Conservation (phyloP, 2,888 invertebrate genomes). For the Itoplectis maculator region DNA sequence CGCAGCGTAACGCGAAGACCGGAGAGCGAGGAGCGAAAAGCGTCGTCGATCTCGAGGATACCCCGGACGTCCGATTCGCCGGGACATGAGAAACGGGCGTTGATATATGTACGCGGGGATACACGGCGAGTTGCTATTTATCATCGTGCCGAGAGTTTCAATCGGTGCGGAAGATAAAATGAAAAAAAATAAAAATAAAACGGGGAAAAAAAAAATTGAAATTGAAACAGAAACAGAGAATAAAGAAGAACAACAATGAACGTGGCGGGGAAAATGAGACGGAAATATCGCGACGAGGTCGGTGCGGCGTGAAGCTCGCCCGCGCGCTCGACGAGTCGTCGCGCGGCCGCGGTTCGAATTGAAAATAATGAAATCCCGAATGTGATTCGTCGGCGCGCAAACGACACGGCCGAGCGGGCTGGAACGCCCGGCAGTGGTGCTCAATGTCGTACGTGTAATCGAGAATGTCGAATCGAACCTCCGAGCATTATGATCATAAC, state of each 20-base stretch:
- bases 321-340: constrained; percentile 60
- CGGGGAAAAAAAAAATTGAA: too few relatives aligned
- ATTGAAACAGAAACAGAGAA: background rate
- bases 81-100: background rate
- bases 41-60: constrained; percentile 11
- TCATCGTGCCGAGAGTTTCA: background rate
- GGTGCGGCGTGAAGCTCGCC: constrained; percentile 43
- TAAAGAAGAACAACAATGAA: background rate
- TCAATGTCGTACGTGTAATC: constrained; percentile 52
- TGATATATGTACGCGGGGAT: background rate
- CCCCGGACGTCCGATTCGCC: constrained; percentile 29
- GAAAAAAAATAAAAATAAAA: background rate
- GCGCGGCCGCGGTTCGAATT: constrained; percentile 56
- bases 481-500: too few relatives aligned
- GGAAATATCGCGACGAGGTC: constrained; percentile 34
- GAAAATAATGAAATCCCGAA: constrained; percentile 69
- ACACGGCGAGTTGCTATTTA: constrained; percentile 12
- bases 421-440: constrained; percentile 66
- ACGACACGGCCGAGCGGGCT: constrained; percentile 60
- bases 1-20: too few relatives aligned
- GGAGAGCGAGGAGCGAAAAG: too few relatives aligned
- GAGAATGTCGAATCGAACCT: constrained; percentile 25
- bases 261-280: constrained; percentile 11
- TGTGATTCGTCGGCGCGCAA: constrained; percentile 60
- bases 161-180: constrained; percentile 1